A percentile compares a stretch with the other conserved stretches of the same genome.
These are phyloP conservation scores for Pavo muticus DNA, from an alignment of 2,113 vertebrate genomes.

Conservation along the genomic window DNA sequence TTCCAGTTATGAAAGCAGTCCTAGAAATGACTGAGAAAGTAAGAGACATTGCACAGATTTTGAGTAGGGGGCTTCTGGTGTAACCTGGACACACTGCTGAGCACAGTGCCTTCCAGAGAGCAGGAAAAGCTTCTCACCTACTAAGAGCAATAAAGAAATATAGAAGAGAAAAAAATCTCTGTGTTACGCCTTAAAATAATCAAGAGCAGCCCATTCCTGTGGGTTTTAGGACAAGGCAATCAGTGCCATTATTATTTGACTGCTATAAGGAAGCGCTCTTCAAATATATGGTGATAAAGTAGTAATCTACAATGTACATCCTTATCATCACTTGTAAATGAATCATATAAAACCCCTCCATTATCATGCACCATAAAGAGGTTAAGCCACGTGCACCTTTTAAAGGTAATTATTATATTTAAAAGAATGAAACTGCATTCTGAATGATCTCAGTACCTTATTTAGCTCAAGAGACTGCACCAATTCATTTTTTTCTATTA, in stretches of 20 bases:
- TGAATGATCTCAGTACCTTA: constrained; percentile 27
- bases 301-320: constrained; percentile 28
- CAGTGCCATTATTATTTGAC: constrained; percentile 19
- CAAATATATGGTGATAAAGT: constrained; percentile 17
- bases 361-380: constrained; percentile 30
- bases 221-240: constrained; percentile 1
- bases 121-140: not conserved
- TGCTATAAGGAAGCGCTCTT: constrained; percentile 22
- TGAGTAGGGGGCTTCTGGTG: not conserved
- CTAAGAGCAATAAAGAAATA: not conserved
- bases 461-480: not conserved
- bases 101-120: not conserved
- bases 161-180: not conserved
- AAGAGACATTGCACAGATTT: not conserved
- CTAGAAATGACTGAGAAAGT: not conserved
- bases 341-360: constrained; percentile 46
- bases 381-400: constrained; percentile 18
- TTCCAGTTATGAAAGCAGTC: not conserved
- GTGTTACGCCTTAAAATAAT: not conserved
- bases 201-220: not conserved
- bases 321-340: constrained; percentile 19
- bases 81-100: not conserved
- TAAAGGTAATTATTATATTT: constrained; percentile 41
- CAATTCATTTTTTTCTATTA: constrained; percentile 27
- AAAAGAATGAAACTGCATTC: constrained; percentile 29